phyloP scores from a whole-genome alignment of 2,888 invertebrate species.

The Pristionchus japonicus region DNA sequence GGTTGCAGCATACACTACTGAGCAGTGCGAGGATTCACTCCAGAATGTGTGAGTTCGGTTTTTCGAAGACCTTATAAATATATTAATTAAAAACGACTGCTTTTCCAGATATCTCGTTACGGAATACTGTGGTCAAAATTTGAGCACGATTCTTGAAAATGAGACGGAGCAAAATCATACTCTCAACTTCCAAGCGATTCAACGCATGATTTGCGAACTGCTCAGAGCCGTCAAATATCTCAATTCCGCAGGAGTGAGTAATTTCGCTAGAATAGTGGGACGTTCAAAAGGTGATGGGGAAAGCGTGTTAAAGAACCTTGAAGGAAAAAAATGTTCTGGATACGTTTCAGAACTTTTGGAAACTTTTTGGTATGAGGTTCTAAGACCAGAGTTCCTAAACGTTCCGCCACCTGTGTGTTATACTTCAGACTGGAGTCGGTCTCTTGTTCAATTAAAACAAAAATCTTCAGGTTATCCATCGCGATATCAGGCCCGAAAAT shows the following conservation, averaged over 20 bases:
- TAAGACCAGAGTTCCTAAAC: background rate
- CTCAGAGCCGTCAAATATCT: background rate
- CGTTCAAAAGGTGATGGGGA: too few relatives aligned
- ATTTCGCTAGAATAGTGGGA: background rate
- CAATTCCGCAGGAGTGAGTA: background rate
- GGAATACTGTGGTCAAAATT: background rate
- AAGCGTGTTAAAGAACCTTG: too few relatives aligned
- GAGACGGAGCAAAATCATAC: background rate
- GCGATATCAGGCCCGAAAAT: background rate
- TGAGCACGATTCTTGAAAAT: background rate
- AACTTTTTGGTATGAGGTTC: too few relatives aligned
- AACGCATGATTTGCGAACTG: background rate
- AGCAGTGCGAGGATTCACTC: background rate
- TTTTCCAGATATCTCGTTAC: background rate
- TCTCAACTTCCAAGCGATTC: background rate
- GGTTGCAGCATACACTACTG: background rate
- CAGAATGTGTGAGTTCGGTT: background rate
- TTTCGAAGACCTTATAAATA: too few relatives aligned
- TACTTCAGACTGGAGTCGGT: too few relatives aligned
- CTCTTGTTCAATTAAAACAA: background rate
- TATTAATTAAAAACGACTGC: too few relatives aligned
- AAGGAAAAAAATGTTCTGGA: too few relatives aligned
- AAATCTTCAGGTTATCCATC: background rate
- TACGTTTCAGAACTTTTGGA: too few relatives aligned
- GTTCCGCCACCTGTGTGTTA: too few relatives aligned